Conservation (phyloP, 2,888 invertebrate genomes). For the Machimus atricapillus region DNA sequence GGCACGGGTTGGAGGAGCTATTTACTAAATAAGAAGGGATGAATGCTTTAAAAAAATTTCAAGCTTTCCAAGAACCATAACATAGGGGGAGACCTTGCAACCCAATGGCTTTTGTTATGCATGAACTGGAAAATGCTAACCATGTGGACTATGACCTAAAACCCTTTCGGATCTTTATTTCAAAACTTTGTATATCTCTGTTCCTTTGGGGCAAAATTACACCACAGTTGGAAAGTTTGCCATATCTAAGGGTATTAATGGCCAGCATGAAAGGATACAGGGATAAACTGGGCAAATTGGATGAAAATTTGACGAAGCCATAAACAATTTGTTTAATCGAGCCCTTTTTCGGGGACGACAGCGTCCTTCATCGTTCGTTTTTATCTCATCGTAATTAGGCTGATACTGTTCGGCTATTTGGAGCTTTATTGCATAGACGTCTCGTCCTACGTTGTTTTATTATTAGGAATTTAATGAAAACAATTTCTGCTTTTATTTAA, state of each 20-base stretch:
- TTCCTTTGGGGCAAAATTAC: neutral
- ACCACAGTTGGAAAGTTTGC: neutral
- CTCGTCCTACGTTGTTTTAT: neutral
- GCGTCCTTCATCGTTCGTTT: neutral
- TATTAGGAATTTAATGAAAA: neutral
- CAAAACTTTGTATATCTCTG: neutral
- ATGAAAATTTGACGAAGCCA: slow-evolving; percentile 16
- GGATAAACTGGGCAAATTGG: neutral
- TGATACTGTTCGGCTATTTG: neutral
- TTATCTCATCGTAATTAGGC: neutral
- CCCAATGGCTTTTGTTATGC: slow-evolving; percentile 14
- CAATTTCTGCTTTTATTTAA: neutral
- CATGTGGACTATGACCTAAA: neutral
- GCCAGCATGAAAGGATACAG: neutral
- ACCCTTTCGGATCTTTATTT: slow-evolving; percentile 19
- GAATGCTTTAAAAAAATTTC: neutral
- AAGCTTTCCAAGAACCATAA: neutral
- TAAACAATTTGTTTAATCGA: slow-evolving; percentile 8
- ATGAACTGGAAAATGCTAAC: neutral
- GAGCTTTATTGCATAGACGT: neutral
- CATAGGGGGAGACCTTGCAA: neutral
- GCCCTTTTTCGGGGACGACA: neutral
- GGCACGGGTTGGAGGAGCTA: neutral
- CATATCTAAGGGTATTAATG: neutral
- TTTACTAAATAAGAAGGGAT: neutral